Percentiles rank a stretch among this genome's conserved stretches.
phyloP scores from a whole-genome alignment of 2,113 vertebrate genomes.

The Ifrita kowaldi region DNA sequence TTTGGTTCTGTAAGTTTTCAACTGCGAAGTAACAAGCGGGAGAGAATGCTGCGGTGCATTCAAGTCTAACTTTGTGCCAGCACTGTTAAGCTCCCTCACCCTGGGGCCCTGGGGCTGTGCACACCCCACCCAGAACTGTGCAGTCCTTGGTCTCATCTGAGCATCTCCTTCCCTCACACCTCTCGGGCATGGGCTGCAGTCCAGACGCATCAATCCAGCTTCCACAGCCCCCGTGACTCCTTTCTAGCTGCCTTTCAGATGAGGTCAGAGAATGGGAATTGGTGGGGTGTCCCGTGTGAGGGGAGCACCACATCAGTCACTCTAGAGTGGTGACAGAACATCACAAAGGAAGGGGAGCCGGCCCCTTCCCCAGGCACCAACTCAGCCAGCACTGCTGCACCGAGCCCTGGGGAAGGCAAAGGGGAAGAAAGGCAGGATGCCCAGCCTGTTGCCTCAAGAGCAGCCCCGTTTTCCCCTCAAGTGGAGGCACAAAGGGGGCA shows the following conservation, averaged over 20 bases:
- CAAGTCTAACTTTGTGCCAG: neutral
- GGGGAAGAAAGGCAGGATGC: neutral
- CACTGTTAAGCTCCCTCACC: neutral
- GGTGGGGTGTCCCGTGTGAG: accelerated
- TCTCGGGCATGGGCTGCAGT: accelerated
- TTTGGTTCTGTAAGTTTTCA: neutral
- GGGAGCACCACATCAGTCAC: accelerated
- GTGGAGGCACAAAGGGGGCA: neutral
- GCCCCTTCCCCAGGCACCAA: neutral
- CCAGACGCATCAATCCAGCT: neutral
- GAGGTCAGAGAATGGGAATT: neutral
- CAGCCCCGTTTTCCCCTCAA: accelerated
- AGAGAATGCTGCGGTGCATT: neutral
- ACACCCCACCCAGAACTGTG: neutral
- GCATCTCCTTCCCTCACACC: neutral
- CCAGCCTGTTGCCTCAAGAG: neutral
- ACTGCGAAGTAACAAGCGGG: neutral
- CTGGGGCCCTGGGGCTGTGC: neutral
- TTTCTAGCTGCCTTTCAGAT: neutral
- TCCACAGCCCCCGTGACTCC: neutral
- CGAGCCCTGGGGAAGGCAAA: accelerated
- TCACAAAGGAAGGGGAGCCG: accelerated
- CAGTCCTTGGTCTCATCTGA: accelerated
- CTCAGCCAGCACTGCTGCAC: accelerated
- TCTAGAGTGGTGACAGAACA: neutral